Conservation (phyloP, 2,113 vertebrate species). For the Protobothrops mucrosquamatus region DNA sequence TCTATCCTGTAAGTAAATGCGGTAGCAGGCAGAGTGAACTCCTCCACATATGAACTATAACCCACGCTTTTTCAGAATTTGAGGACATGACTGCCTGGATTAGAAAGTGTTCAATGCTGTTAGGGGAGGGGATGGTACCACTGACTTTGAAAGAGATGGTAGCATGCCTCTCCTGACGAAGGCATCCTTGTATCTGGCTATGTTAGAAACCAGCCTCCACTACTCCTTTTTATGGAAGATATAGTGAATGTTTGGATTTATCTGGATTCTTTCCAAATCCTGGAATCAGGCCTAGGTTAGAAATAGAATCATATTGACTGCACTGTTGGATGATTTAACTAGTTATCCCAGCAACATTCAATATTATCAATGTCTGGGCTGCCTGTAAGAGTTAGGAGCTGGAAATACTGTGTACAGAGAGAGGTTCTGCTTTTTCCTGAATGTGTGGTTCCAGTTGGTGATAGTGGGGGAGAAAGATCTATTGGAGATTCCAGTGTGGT, state of each 20-base stretch:
- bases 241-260: background rate
- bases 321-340: background rate
- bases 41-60: background rate
- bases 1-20: background rate
- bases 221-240: background rate
- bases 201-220: background rate
- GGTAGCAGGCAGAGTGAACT: background rate
- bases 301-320: background rate
- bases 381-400: background rate
- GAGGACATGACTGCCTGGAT: background rate
- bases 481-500: too few relatives aligned
- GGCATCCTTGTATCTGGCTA: background rate
- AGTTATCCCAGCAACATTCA: background rate
- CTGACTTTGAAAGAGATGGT: background rate
- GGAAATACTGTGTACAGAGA: background rate
- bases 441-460: too few relatives aligned
- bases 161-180: background rate
- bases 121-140: background rate
- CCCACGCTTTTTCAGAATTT: background rate
- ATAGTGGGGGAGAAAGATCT: too few relatives aligned
- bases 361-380: background rate
- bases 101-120: background rate
- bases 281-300: background rate
- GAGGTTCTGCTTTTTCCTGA: background rate
- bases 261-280: background rate